A percentile compares a stretch with the other conserved stretches of the same genome.
Evolutionary conservation across 1,140 invertebrate species (phyloP).

Genomic region (Zaprionus capensis): DNA sequence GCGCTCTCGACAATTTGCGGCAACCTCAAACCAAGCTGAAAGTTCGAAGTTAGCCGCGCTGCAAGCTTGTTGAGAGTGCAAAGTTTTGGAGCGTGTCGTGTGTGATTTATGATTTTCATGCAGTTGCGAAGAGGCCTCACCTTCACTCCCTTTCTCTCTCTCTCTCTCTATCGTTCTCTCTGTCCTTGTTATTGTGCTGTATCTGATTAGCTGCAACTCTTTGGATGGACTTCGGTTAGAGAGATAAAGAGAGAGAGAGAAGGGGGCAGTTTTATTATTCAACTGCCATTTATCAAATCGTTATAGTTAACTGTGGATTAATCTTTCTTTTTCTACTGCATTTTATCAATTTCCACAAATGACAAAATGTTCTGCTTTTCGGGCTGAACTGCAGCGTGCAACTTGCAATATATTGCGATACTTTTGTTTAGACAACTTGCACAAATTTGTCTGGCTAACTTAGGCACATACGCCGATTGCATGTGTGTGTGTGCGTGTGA

Average conservation of each 20-base stretch:
- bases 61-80: slow-evolving; percentile 24
- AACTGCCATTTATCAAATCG: slow-evolving; percentile 1
- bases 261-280: not conserved
- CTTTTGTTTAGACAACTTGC: slow-evolving; percentile 38
- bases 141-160: not conserved
- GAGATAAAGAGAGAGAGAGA: no score
- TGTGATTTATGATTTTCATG: slow-evolving; percentile 75
- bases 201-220: slow-evolving; percentile 66
- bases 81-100: slow-evolving; percentile 35
- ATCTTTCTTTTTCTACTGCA: slow-evolving; percentile 4
- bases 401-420: slow-evolving; percentile 46
- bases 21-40: slow-evolving; percentile 31
- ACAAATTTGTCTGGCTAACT: slow-evolving; percentile 46
- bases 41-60: slow-evolving; percentile 10
- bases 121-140: slow-evolving; percentile 17
- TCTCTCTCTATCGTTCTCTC: slow-evolving; percentile 12
- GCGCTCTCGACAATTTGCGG: slow-evolving; percentile 50
- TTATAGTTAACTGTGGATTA: not conserved
- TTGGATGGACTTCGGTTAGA: slow-evolving; percentile 50
- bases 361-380: slow-evolving; percentile 15
- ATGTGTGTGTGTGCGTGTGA: slow-evolving; percentile 22
- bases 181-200: not conserved
- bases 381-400: not conserved
- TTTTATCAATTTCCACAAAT: slow-evolving; percentile 4
- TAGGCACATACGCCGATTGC: slow-evolving; percentile 17